A percentile compares a stretch with the other conserved stretches of the same genome.
phyloP scores from a whole-genome alignment of 2,888 invertebrate genomes.

The Catocala nupta region DNA sequence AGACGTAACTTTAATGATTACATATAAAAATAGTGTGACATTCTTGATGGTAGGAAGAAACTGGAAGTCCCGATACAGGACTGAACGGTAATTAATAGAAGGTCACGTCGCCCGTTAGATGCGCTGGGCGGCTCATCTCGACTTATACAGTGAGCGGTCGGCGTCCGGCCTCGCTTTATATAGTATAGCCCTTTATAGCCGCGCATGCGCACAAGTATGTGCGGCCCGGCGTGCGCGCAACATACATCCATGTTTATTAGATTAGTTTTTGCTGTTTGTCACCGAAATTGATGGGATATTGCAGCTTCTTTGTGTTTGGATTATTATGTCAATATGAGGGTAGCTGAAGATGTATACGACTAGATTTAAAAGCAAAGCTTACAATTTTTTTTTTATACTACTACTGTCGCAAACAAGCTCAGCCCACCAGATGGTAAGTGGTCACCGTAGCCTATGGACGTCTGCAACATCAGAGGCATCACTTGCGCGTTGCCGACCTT shows the following conservation, averaged over 20 bases:
- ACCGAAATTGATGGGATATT: background rate
- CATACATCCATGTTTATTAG: slow-evolving; percentile 42
- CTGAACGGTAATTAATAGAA: slow-evolving; percentile 84
- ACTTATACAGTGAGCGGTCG: slow-evolving; percentile 70
- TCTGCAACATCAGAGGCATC: too few species aligned
- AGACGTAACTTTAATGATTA: background rate
- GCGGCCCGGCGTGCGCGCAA: slow-evolving; percentile 19
- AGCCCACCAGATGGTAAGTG: too few species aligned
- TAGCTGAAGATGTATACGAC: too few species aligned
- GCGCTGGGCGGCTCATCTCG: slow-evolving; percentile 72
- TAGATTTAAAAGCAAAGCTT: too few species aligned
- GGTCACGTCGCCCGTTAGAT: slow-evolving; percentile 78
- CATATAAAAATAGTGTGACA: slow-evolving; percentile 8
- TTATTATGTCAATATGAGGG: too few species aligned
- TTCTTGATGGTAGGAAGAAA: slow-evolving; percentile 52
- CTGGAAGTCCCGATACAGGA: slow-evolving; percentile 67
- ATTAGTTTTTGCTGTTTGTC: slow-evolving; percentile 35
- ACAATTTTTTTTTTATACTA: too few species aligned
- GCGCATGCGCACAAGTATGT: slow-evolving; percentile 20
- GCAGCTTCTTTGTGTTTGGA: too few species aligned
- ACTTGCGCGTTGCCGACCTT: too few species aligned
- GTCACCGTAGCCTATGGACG: too few species aligned
- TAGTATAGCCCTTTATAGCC: slow-evolving; percentile 63
- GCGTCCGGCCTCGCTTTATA: slow-evolving; percentile 75
- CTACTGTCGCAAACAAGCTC: too few species aligned